Base-by-base conservation (phyloP, 2,113 vertebrate genomes). In the Pelusios castaneus region DNA sequence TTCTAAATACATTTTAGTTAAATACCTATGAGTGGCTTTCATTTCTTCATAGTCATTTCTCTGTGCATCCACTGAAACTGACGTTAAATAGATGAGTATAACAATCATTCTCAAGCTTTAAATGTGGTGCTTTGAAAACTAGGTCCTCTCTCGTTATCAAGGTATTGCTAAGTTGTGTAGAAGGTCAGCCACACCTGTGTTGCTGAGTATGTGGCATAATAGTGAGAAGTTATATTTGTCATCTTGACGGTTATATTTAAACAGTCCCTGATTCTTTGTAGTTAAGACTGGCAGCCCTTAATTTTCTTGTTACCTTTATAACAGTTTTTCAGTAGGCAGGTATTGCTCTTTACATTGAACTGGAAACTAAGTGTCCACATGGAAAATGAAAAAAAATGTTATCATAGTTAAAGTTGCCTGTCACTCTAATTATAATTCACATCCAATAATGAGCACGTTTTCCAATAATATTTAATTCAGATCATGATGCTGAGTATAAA, bases 401-500 rank as follows among this genome's bases (percentile, higher is more conserved):
- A 90, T 91, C 82, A 70, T 87, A 93, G 88, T 92, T 97, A 96
- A 97, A 84, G 89, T 96, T 97, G 93, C 93, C 92, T 95, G 85
- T 95, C 96, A 76, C 82, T 98, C 90, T 97, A 97, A 97, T 97
- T 98, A 91, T 97, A 97, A 97, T 97, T 98, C 89, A 86, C 91
- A 96, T 96, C 94, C 96, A 97, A 95, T 98, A 98, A 96, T 96
- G 93, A 98, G 97, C 93, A 97, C 93, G 95, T 96, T 98, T 94
- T 98, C 97, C 95, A 96, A 97, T 98, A 98, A 94, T 97, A 97
- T 96, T 98, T 97, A 97, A 98, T 98, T 98, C 95, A 97, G 96
- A 97, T 97, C 96, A 97, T 95, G 97, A 94, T 97, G 92, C 95
- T 80, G 91, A 96, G 96, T 97, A 89, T 97, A 95, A 96, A 98